phyloP scores from a whole-genome alignment of 2,113 vertebrate genomes.

The Gnathonemus echidnorhynchus region DNA sequence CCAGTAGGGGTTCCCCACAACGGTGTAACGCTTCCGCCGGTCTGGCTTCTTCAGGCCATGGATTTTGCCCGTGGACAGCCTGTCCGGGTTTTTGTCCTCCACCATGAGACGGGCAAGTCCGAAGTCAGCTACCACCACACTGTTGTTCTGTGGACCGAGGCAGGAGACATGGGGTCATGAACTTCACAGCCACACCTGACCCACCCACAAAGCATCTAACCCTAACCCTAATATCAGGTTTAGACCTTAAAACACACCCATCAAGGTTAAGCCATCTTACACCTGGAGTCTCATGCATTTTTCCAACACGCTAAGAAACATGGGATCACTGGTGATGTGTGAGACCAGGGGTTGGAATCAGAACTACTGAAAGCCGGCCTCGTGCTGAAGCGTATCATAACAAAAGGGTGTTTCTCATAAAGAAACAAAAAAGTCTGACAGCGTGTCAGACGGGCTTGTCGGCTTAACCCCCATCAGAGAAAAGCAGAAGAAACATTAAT shows the following conservation, averaged over 20 bases:
- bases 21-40: conserved; percentile 89
- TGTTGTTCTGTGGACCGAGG: conserved; percentile 68
- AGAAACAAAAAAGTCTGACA: not conserved
- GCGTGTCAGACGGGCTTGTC: conserved; percentile 17
- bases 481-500: not conserved
- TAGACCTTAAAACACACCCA: not conserved
- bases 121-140: conserved; percentile 91
- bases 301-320: not conserved
- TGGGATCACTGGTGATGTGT: not conserved
- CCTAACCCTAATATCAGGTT: not conserved
- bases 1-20: conserved; percentile 98
- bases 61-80: conserved; percentile 61
- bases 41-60: conserved; percentile 78
- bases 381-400: not conserved
- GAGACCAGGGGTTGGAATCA: not conserved
- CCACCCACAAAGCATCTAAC: not conserved
- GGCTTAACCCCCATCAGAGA: conserved; percentile 22
- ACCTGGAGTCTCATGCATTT: not conserved
- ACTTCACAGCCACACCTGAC: not conserved
- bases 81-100: conserved; percentile 76
- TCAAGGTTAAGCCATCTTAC: not conserved
- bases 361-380: not conserved
- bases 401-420: conserved; percentile 12
- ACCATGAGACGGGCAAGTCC: conserved; percentile 87
- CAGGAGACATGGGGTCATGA: accelerated